Evolutionary conservation across 2,113 vertebrate genomes (phyloP).

Genomic region (Corydoras maculifer): DNA sequence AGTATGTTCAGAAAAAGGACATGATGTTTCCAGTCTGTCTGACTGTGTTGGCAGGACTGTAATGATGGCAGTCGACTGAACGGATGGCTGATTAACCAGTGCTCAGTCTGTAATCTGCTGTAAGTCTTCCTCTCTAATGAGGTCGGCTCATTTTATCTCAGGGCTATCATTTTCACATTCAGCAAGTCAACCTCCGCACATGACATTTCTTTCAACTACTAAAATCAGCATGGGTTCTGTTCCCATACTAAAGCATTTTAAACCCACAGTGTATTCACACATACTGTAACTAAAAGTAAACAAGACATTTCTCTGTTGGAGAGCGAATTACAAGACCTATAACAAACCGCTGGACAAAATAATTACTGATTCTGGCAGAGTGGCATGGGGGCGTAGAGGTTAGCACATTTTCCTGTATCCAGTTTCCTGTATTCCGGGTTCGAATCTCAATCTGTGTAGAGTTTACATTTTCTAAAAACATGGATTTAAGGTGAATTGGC

Average conservation of each 20-base stretch:
- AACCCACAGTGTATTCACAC: constrained; percentile 8
- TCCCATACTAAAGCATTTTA: constrained; percentile 6
- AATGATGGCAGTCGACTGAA: not conserved
- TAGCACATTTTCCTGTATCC: no score
- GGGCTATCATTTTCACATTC: constrained; percentile 21
- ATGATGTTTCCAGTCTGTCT: no score
- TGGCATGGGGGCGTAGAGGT: no score
- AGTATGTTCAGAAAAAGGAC: no score
- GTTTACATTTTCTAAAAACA: no score
- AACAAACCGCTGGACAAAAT: no score
- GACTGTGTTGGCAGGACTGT: not conserved
- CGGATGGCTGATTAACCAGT: constrained; percentile 5
- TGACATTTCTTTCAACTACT: constrained; percentile 1
- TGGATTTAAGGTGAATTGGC: no score
- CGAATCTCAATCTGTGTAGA: no score
- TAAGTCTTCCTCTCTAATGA: constrained; percentile 25
- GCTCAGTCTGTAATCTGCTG: constrained; percentile 29
- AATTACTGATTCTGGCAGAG: no score
- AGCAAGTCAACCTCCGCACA: constrained; percentile 10
- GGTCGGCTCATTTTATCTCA: constrained; percentile 24
- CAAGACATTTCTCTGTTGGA: no score
- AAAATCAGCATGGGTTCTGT: not conserved
- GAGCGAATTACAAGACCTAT: no score
- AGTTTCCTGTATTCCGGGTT: no score
- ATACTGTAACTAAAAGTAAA: not conserved